Percentiles rank a stretch among this genome's conserved stretches.
Conservation (phyloP, 2,888 invertebrate species). For the Tipula vernalis region DNA sequence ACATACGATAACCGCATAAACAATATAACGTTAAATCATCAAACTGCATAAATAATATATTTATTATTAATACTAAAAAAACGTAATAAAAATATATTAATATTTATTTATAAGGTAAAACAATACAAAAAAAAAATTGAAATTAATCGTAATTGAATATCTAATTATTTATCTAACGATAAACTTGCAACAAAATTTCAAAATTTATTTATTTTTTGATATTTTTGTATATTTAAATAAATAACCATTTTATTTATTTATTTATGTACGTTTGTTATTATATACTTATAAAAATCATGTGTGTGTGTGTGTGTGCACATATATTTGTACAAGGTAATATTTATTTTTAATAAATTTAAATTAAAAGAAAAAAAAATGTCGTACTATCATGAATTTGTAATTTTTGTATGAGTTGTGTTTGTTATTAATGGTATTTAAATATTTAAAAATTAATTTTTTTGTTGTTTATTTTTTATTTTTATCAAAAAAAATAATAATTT, state of each 20-base stretch:
- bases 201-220: background rate
- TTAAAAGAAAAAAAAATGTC: background rate
- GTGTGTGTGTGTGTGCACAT: background rate
- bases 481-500: background rate
- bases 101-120: background rate
- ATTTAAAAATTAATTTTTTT: background rate
- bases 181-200: background rate
- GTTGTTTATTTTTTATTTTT: background rate
- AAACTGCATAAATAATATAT: background rate
- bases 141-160: background rate
- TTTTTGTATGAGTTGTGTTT: background rate
- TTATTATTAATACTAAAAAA: background rate
- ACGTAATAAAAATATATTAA: background rate
- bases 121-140: background rate
- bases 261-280: background rate
- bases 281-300: background rate
- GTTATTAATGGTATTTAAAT: background rate
- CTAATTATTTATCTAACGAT: constrained; percentile 4
- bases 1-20: background rate
- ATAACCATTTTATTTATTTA: background rate
- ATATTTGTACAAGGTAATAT: background rate
- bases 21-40: background rate
- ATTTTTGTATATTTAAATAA: background rate
- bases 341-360: background rate
- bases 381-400: background rate